phyloP scores from a whole-genome alignment of 2,888 invertebrate species.

The Microctonus aethiopoides region DNA sequence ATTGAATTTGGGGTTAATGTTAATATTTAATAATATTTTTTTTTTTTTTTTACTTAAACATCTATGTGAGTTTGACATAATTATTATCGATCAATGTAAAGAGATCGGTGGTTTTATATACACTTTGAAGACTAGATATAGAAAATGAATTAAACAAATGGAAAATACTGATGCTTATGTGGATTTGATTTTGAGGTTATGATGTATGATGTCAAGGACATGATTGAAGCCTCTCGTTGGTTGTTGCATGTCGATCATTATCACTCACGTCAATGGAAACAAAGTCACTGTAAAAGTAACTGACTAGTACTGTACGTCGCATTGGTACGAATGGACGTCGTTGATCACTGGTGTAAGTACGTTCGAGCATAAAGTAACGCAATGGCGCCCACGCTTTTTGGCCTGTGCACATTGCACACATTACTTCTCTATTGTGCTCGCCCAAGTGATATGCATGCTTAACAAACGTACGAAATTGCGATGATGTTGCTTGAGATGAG shows the following conservation, averaged over 20 bases:
- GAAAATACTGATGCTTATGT: neutral
- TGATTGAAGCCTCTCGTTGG: conserved; percentile 12
- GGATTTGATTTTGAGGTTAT: neutral
- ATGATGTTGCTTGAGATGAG: conserved; percentile 40
- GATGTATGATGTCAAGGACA: conserved; percentile 11
- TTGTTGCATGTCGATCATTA: conserved; percentile 1
- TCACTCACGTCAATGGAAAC: conserved; percentile 36
- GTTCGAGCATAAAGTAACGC: conserved; percentile 45
- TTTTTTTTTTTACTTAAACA: neutral
- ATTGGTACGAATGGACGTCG: conserved; percentile 19
- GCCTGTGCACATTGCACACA: conserved; percentile 42
- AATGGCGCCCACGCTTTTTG: conserved; percentile 48
- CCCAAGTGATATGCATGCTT: conserved; percentile 46
- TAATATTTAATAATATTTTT: neutral
- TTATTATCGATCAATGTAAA: neutral
- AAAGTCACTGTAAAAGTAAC: conserved; percentile 47
- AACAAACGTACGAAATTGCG: conserved; percentile 51
- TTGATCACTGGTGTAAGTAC: conserved; percentile 25
- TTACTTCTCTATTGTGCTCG: conserved; percentile 43
- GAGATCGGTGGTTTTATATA: neutral
- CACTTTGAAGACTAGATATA: neutral
- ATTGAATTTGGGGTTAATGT: neutral
- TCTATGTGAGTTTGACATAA: too few relatives aligned
- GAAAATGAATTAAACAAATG: neutral
- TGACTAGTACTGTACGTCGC: conserved; percentile 43